Percentiles rank a stretch among this genome's conserved stretches.
These are phyloP conservation scores for Drosophila conformis DNA, from an alignment of 2,888 invertebrate species.

Conservation along the genomic window DNA sequence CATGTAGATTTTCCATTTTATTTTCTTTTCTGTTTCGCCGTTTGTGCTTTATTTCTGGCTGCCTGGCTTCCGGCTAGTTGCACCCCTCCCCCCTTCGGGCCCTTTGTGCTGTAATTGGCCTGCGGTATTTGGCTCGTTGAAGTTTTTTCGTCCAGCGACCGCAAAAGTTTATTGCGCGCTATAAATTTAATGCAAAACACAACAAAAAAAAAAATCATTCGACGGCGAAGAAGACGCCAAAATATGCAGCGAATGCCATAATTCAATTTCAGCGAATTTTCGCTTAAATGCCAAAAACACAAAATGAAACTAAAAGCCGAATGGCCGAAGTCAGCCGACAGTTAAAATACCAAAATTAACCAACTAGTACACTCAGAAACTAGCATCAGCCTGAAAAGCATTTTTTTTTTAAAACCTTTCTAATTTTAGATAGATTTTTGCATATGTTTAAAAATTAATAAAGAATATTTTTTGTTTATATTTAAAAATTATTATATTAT, in stretches of 20 bases:
- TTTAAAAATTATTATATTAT: too few species aligned
- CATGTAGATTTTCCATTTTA: conserved; percentile 53
- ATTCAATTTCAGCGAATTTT: conserved; percentile 64
- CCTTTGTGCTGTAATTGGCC: conserved; percentile 67
- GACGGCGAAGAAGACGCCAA: conserved; percentile 44
- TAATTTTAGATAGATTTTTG: too few species aligned
- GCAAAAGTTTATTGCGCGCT: conserved; percentile 75
- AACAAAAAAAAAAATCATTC: conserved; percentile 46
- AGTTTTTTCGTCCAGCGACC: conserved; percentile 64
- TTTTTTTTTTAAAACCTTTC: too few species aligned
- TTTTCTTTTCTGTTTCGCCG: conserved; percentile 8
- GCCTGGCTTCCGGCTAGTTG: conserved; percentile 1
- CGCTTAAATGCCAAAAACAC: conserved; percentile 48
- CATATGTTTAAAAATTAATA: background rate
- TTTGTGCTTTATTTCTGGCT: conserved; percentile 24
- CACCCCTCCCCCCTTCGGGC: background rate
- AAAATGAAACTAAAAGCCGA: conserved; percentile 57
- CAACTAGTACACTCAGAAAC: conserved; percentile 13
- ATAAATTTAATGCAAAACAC: conserved; percentile 75
- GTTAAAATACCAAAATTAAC: background rate
- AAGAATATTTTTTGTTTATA: too few species aligned
- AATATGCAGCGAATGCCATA: conserved; percentile 68
- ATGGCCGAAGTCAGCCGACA: conserved; percentile 12
- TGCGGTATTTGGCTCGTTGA: conserved; percentile 72
- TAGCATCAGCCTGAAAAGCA: too few species aligned